Evolutionary conservation across 1,140 invertebrate species (phyloP).

Genomic region (Octopus sinensis): DNA sequence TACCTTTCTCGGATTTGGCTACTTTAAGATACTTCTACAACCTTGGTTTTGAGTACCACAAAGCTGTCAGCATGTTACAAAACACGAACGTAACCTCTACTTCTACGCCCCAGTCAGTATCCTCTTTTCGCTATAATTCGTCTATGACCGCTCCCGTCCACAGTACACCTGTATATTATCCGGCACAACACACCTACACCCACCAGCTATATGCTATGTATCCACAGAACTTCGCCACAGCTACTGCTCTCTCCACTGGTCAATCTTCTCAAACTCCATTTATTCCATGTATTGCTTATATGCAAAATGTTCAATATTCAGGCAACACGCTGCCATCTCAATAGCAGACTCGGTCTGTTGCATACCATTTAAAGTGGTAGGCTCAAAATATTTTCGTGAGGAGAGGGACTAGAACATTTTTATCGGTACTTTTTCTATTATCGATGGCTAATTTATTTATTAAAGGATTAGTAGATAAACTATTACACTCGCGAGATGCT

Average conservation of each 20-base stretch:
- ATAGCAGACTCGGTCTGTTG: neutral
- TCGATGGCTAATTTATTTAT: too few relatives aligned
- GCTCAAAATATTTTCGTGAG: too few relatives aligned
- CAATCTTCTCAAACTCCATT: neutral
- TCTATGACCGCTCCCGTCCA: neutral
- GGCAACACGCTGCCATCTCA: neutral
- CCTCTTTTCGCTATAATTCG: neutral
- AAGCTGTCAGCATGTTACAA: constrained; percentile 2
- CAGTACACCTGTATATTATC: neutral
- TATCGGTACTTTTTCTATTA: too few relatives aligned
- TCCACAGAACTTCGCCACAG: neutral
- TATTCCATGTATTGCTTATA: neutral
- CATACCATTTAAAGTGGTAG: too few relatives aligned
- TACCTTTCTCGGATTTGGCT: neutral
- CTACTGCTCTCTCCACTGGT: neutral
- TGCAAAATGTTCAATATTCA: neutral
- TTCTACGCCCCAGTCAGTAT: neutral
- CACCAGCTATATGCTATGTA: neutral
- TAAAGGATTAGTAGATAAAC: too few relatives aligned
- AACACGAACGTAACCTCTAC: neutral
- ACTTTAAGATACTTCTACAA: constrained; percentile 9
- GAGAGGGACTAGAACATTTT: too few relatives aligned
- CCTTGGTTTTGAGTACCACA: neutral
- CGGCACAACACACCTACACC: neutral
- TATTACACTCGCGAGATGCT: too few relatives aligned